Percentiles rank a stretch among this genome's conserved stretches.
Conservation (phyloP, 1,140 invertebrate species). For the Alviniconcha marisindica region DNA sequence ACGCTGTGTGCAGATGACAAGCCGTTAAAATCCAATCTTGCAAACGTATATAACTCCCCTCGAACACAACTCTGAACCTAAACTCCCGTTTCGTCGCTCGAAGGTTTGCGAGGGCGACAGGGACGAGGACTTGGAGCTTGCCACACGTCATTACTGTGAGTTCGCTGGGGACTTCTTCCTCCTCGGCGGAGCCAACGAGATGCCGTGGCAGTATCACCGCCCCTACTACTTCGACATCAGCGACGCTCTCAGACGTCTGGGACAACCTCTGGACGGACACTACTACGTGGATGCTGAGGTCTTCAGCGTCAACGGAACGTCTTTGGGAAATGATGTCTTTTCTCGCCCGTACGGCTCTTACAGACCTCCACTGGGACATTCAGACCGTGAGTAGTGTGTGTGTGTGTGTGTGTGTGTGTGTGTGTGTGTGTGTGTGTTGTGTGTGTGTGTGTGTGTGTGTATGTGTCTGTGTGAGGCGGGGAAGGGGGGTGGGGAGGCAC, state of each 20-base stretch:
- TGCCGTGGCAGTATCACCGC: constrained; percentile 48
- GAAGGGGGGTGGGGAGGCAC: too few relatives aligned
- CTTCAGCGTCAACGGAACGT: constrained; percentile 47
- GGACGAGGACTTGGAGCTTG: background rate
- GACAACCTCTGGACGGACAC: constrained; percentile 24
- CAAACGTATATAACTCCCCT: too few relatives aligned
- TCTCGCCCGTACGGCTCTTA: constrained; percentile 40
- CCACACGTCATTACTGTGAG: constrained; percentile 22
- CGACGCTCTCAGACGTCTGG: constrained; percentile 32
- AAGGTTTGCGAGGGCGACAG: background rate
- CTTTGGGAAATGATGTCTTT: constrained; percentile 25
- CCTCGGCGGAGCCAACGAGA: constrained; percentile 50
- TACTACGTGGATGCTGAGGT: constrained; percentile 41
- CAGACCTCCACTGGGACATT: constrained; percentile 33
- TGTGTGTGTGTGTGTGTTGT: background rate
- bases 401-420: too few relatives aligned
- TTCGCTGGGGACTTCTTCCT: constrained; percentile 53
- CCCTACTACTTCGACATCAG: constrained; percentile 43
- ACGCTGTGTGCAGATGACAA: too few relatives aligned
- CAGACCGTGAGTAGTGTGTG: constrained; percentile 46
- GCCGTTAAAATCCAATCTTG: too few relatives aligned
- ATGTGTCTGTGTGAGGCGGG: too few relatives aligned
- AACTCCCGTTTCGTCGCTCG: too few relatives aligned
- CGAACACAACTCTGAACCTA: too few relatives aligned
- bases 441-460: background rate